Conservation (phyloP, 1,140 invertebrate species). For the Orussus abietinus region DNA sequence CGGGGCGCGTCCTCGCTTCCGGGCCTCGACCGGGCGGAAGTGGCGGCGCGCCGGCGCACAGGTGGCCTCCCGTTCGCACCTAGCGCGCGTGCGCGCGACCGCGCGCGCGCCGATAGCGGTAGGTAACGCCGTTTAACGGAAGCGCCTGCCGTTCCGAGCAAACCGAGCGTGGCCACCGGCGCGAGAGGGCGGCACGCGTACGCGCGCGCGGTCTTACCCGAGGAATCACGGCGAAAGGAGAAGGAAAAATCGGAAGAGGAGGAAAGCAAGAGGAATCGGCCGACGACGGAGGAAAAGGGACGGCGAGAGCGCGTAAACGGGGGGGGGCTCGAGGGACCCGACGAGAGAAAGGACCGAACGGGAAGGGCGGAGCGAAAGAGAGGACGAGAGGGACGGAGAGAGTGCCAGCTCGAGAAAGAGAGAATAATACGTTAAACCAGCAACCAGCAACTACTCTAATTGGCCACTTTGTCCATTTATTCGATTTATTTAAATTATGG, state of each 20-base stretch:
- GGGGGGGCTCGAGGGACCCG: neutral
- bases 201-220: constrained; percentile 17
- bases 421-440: constrained; percentile 52
- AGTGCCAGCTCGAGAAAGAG: constrained; percentile 31
- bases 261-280: too few species aligned
- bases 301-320: neutral
- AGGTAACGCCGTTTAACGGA: constrained; percentile 5
- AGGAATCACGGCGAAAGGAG: constrained; percentile 16
- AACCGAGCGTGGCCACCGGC: too few species aligned
- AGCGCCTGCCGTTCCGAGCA: neutral
- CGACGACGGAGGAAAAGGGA: constrained; percentile 1
- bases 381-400: constrained; percentile 9
- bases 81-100: too few species aligned
- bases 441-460: constrained; percentile 54
- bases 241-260: too few species aligned
- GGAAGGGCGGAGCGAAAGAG: constrained; percentile 20
- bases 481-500: constrained; percentile 58
- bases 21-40: too few species aligned
- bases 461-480: constrained; percentile 57
- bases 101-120: too few species aligned
- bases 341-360: constrained; percentile 18
- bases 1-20: too few species aligned
- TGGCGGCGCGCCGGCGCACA: too few species aligned
- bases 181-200: constrained; percentile 9
- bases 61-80: too few species aligned